Base-by-base conservation (phyloP, 2,888 invertebrate species). In the Elegia similella region DNA sequence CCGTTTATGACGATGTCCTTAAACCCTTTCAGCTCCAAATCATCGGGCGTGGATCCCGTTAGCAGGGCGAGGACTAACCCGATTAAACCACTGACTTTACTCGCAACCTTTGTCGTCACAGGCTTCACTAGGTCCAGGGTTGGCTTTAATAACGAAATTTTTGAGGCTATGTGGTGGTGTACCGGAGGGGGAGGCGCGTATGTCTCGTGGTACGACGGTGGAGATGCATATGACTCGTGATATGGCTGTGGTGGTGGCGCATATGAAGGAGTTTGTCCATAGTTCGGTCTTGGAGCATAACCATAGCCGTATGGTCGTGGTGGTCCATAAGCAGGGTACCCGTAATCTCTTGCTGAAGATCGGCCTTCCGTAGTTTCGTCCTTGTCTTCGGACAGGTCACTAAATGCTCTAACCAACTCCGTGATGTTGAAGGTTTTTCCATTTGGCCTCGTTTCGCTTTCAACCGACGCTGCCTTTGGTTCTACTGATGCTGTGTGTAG, bases 1-100 rank as follows among this genome's bases (percentile, higher is more conserved):
- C 88, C 87, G 42, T 88, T 83, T 42, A 87, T 75, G 15, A 88
- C 65, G 5, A 86, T 65, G 38, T 85, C 86, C 61, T 82, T 85
- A 30, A 91, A 75, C 12, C 88, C 88, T 63, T 73, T 77, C 46
- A 83, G 54, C 61, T 82, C 73, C 2, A 76, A 61, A 55, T 78
- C 80, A 29, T 79, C 79, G 0, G 76, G 64, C 6, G 74, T 60
- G 0, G 82, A 74, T 15, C 88, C 84, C 0, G 79, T 75, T 17
- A 91, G 66, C 7, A 90, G 69, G 29, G 84, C 70, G 15, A 87
- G 66, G 8, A 86, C 72, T 48, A 91, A 69, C 17, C 83, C 73
- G 32, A 88, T 73, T 43, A 92, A 65, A 38, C 86, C 83, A 48
- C 78, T 80, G 53, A 82, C 65, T 76, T 88, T 90, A 42, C 73